phyloP scores from a whole-genome alignment of 2,888 invertebrate genomes.

The Seira musarum region DNA sequence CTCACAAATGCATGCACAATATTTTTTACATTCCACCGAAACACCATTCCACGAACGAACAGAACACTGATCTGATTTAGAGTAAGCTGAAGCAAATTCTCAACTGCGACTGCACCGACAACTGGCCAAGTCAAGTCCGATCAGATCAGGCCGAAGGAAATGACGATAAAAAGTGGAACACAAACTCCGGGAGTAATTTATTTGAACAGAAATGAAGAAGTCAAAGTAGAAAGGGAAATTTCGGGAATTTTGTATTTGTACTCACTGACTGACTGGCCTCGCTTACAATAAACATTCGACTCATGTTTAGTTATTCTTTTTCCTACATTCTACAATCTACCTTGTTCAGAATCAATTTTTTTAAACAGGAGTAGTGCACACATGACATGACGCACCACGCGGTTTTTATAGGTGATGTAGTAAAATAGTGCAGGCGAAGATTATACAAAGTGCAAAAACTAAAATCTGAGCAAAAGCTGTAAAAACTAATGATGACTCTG shows the following conservation, averaged over 20 bases:
- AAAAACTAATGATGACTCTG: conserved; percentile 1
- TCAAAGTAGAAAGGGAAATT: neutral
- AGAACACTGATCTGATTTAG: too few species aligned
- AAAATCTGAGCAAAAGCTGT: conserved; percentile 2
- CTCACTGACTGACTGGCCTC: too few species aligned
- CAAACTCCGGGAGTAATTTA: conserved; percentile 8
- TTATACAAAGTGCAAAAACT: neutral
- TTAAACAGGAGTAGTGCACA: too few species aligned
- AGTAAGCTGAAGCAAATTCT: neutral
- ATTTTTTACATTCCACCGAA: too few species aligned
- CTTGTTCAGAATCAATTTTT: conserved; percentile 1
- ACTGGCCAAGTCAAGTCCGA: neutral
- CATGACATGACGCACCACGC: conserved; percentile 3
- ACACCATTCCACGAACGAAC: too few species aligned
- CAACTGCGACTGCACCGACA: neutral
- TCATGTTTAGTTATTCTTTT: neutral
- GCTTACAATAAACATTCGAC: neutral
- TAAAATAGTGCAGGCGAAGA: neutral
- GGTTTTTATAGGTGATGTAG: neutral
- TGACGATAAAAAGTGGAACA: conserved; percentile 1
- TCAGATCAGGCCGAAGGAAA: neutral
- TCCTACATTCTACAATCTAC: neutral
- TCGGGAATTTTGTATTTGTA: too few species aligned
- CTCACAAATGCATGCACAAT: too few species aligned
- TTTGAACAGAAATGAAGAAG: neutral